Conservation (phyloP, 2,113 vertebrate genomes). For the Psilopsiagon aurifrons region DNA sequence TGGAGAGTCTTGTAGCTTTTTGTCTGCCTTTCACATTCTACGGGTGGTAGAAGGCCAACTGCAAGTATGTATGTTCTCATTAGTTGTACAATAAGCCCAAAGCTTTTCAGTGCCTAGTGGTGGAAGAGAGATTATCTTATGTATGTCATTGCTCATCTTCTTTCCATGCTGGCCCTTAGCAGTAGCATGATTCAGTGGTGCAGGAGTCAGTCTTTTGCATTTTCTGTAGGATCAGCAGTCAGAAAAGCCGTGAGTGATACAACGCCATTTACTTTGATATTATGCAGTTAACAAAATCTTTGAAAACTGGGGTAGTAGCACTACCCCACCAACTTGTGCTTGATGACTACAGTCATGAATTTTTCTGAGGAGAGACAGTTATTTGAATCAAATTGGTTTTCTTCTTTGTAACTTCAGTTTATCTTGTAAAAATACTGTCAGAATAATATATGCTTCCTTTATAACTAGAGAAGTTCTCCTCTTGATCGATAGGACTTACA, state of each 20-base stretch:
- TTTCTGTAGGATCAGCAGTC: not conserved
- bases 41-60: slow-evolving; percentile 39
- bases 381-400: slow-evolving; percentile 64
- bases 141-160: not conserved
- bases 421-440: slow-evolving; percentile 71
- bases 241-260: not conserved
- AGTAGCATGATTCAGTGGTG: not conserved
- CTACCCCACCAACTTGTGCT: not conserved
- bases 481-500: slow-evolving; percentile 63
- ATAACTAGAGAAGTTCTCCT: slow-evolving; percentile 55
- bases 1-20: not conserved
- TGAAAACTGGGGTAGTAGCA: not conserved
- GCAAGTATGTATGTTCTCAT: not conserved
- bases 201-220: not conserved
- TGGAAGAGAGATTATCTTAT: not conserved
- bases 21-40: not conserved
- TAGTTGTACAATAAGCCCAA: not conserved
- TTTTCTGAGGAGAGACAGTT: slow-evolving; percentile 58
- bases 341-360: slow-evolving; percentile 38
- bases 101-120: not conserved
- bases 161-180: not conserved
- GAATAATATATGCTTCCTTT: slow-evolving; percentile 68
- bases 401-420: slow-evolving; percentile 55
- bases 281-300: not conserved
- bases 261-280: not conserved